Evolutionary conservation across 2,888 invertebrate genomes (phyloP).

Genomic region (Drosophila sordidapex): DNA sequence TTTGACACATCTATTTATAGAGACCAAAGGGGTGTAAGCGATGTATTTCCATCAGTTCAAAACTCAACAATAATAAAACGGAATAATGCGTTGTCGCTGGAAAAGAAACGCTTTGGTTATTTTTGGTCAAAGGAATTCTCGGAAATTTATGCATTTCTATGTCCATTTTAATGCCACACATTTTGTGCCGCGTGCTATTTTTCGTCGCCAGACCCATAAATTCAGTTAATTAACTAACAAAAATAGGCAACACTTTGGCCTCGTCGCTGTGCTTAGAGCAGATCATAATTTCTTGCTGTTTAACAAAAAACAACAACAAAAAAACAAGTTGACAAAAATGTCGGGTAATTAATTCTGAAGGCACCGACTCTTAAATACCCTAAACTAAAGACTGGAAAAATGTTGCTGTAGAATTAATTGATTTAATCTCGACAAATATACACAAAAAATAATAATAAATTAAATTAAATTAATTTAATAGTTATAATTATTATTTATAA

Average conservation of each 20-base stretch:
- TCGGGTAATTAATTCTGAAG: not conserved
- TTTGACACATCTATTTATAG: conserved; percentile 35
- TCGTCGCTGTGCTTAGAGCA: conserved; percentile 46
- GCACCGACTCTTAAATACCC: conserved; percentile 10
- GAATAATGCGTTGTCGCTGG: conserved; percentile 38
- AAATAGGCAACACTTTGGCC: conserved; percentile 75
- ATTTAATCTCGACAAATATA: not conserved
- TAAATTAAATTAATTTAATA: not conserved
- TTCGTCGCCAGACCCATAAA: conserved; percentile 79
- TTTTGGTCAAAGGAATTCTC: conserved; percentile 37
- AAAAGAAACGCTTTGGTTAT: conserved; percentile 25
- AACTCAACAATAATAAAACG: conserved; percentile 45
- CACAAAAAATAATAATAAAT: not conserved
- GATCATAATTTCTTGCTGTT: conserved; percentile 62
- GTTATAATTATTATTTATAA: too few species aligned
- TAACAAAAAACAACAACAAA: conserved; percentile 19
- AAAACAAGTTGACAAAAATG: not conserved
- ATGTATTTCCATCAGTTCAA: conserved; percentile 21
- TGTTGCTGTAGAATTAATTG: not conserved
- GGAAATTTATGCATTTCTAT: conserved; percentile 68
- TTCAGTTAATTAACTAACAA: conserved; percentile 76
- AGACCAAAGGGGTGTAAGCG: conserved; percentile 12
- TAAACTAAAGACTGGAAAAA: not conserved
- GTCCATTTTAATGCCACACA: conserved; percentile 51
- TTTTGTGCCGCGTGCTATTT: conserved; percentile 79